Base-by-base conservation (phyloP, 2,888 invertebrate species). In the Tanytarsus gracilentus region DNA sequence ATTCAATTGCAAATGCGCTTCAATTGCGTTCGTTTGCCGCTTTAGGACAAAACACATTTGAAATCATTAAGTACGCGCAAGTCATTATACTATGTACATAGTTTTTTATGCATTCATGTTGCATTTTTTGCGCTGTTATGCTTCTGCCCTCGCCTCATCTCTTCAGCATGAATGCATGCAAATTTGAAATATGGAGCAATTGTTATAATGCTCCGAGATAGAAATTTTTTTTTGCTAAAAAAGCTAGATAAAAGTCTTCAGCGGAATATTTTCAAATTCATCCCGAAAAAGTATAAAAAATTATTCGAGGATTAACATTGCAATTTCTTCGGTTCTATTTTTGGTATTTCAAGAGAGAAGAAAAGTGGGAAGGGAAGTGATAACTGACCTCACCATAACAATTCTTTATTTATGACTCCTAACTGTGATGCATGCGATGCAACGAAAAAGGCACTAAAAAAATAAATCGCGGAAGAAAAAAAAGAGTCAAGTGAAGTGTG, bases 141-240 rank as follows among this genome's bases (percentile, higher is more conserved):
- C 44, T 39, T 44, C n/a, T 2, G 18, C 44, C n/a, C n/a, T n/a
- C 23, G 44, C 36, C 36, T 16, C 36, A 36, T 36, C 36, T n/a
- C 36, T 36, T 36, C 14, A 36, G 16, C n/a, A 36, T 49, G 49
- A 26, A 27, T 27, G 49, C 49, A 58, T 58, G 58, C 58, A 58
- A 58, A 58, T 58, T 44, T 58, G 58, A 58, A 58, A 58, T 58
- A 58, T 58, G 58, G 58, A 58, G 58, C 58, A 58, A 58, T 58
- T 58, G 58, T 58, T 58, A 58, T n/a, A 58, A 16, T 40, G 58
- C 58, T 48, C 30, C 26, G 27, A 56, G 55, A 56, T 56, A 56
- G 27, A 56, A 39, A 56, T 40, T 56, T 21, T 23, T 23, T 23
- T 44, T 23, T 23, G 23, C 33, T 11, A 9, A 44, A 11, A 44